Conservation (phyloP, 2,797 vertebrate genomes). For the Lithobates pipiens region DNA sequence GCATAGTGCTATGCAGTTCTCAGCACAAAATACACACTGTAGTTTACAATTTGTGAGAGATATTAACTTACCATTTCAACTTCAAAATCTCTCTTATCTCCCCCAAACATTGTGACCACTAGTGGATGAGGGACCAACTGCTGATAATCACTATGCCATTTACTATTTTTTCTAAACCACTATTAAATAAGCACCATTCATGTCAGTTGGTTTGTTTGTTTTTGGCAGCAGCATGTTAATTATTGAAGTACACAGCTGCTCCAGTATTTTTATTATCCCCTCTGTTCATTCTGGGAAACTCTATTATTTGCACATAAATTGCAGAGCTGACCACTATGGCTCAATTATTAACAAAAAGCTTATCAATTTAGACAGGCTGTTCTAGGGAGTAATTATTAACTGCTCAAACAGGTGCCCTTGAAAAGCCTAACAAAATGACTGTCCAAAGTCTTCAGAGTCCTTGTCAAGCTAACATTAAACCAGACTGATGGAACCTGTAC, state of each 20-base stretch:
- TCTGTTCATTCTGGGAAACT: not conserved
- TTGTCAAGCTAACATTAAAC: not conserved
- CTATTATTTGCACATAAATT: not conserved
- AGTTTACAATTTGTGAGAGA: too few species aligned
- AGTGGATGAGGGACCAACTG: too few species aligned
- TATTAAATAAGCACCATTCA: too few species aligned
- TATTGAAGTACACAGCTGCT: not conserved
- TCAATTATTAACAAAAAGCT: slow-evolving; percentile 60
- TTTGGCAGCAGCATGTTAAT: too few species aligned
- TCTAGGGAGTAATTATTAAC: slow-evolving; percentile 32
- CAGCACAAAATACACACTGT: too few species aligned
- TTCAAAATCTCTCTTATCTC: too few species aligned
- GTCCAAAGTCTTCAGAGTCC: not conserved
- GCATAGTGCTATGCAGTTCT: too few species aligned
- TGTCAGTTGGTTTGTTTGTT: too few species aligned
- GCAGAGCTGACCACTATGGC: slow-evolving; percentile 13
- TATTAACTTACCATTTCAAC: too few species aligned
- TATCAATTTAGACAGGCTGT: not conserved
- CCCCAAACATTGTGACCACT: too few species aligned
- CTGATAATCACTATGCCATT: too few species aligned
- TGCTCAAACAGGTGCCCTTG: not conserved
- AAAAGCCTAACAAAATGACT: slow-evolving; percentile 5
- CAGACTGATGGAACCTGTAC: not conserved
- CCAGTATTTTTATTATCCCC: not conserved
- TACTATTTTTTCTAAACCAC: too few species aligned